phyloP scores from a whole-genome alignment of 2,888 invertebrate genomes.

The Empis stercorea region DNA sequence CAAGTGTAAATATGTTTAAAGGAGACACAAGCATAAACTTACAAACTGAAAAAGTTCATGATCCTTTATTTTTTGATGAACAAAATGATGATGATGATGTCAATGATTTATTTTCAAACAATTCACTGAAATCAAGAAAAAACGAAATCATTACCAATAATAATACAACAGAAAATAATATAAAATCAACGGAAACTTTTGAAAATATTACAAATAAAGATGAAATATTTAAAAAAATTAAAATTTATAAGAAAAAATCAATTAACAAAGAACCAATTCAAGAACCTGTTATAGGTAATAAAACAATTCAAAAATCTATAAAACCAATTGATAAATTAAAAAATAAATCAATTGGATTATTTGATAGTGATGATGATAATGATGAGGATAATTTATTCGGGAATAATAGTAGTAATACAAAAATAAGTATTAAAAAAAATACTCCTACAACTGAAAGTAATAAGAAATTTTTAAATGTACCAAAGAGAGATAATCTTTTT shows the following conservation, averaged over 20 bases:
- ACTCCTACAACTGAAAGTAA: background rate
- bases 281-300: no score
- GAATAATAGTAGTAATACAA: background rate
- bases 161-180: background rate
- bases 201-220: background rate
- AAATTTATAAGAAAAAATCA: background rate
- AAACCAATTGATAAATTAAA: background rate
- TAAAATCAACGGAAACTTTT: background rate
- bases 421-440: background rate
- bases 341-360: constrained; percentile 1
- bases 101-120: constrained; percentile 2
- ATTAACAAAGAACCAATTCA: background rate
- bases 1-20: no score
- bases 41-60: no score
- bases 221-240: background rate
- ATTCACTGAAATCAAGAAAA: background rate
- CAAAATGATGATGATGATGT: constrained; percentile 8
- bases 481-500: constrained; percentile 10
- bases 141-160: background rate
- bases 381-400: constrained; percentile 14
- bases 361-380: constrained; percentile 9
- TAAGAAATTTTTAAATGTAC: constrained; percentile 2
- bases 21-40: no score
- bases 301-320: background rate
- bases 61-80: constrained; percentile 1